Evolutionary conservation across 1,140 invertebrate genomes (phyloP).

Genomic region (Venturia canescens): DNA sequence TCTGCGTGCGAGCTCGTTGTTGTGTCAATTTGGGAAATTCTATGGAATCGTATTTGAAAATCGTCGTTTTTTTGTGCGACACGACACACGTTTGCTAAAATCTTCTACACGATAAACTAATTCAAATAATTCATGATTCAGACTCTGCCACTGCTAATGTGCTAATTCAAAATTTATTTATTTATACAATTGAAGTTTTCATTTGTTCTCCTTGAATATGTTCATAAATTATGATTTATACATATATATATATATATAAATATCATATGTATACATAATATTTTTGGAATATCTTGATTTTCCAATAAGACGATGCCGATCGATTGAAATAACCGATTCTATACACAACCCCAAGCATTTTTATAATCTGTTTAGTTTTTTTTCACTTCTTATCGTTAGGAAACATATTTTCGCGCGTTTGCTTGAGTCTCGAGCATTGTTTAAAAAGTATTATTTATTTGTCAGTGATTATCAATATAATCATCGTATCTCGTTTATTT

Average conservation of each 20-base stretch:
- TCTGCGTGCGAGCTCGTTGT: too few relatives aligned
- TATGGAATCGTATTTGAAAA: constrained; percentile 37
- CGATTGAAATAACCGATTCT: constrained; percentile 28
- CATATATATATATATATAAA: too few relatives aligned
- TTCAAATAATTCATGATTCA: constrained; percentile 22
- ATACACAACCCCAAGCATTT: constrained; percentile 31
- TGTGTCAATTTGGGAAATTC: constrained; percentile 47
- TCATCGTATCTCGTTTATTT: constrained; percentile 1
- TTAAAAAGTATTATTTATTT: constrained; percentile 26
- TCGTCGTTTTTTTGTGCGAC: neutral
- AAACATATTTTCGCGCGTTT: constrained; percentile 18
- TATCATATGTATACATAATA: neutral
- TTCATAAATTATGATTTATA: neutral
- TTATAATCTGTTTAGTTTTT: neutral
- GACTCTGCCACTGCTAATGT: constrained; percentile 11
- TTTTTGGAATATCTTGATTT: neutral
- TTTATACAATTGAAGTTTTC: constrained; percentile 26
- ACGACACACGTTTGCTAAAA: constrained; percentile 11
- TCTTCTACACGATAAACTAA: constrained; percentile 21
- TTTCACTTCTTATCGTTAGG: neutral
- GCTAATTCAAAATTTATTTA: constrained; percentile 3
- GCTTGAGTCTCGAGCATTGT: neutral
- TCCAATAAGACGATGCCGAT: constrained; percentile 11
- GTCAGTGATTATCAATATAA: constrained; percentile 34
- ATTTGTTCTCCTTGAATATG: neutral